Evolutionary conservation across 2,113 vertebrate species (phyloP).

Genomic region (Corapipo altera): DNA sequence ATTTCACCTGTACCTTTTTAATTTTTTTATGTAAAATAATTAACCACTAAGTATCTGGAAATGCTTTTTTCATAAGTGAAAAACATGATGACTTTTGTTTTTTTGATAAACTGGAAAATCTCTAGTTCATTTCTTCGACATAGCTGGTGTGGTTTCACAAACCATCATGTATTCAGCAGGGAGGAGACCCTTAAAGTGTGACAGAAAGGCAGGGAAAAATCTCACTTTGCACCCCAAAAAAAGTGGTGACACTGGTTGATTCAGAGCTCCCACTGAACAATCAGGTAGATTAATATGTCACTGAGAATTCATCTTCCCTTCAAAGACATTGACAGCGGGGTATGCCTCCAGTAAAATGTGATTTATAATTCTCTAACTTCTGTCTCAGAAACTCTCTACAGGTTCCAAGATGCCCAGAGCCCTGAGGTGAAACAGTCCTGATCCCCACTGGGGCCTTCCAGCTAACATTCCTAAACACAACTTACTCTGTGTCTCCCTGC

Average conservation of each 20-base stretch:
- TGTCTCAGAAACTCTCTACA: neutral
- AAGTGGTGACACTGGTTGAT: neutral
- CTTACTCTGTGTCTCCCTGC: neutral
- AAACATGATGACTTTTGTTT: neutral
- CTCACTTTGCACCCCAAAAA: neutral
- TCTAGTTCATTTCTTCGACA: neutral
- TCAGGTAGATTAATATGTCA: fast-evolving
- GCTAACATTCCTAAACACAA: neutral
- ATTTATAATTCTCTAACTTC: neutral
- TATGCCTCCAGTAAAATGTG: neutral
- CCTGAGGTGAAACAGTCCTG: neutral
- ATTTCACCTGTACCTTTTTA: neutral
- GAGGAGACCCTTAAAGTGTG: neutral
- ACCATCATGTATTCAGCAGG: neutral
- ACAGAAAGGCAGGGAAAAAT: neutral
- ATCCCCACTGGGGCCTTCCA: neutral
- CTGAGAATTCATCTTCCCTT: neutral
- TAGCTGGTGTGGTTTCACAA: neutral
- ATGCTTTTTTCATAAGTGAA: neutral
- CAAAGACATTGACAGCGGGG: neutral
- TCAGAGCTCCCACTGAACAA: neutral
- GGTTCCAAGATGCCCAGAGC: neutral
- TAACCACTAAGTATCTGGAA: neutral
- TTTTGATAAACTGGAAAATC: neutral
- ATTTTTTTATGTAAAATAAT: neutral